phyloP scores from a whole-genome alignment of 2,797 vertebrate species.

The Centroberyx gerrardi region DNA sequence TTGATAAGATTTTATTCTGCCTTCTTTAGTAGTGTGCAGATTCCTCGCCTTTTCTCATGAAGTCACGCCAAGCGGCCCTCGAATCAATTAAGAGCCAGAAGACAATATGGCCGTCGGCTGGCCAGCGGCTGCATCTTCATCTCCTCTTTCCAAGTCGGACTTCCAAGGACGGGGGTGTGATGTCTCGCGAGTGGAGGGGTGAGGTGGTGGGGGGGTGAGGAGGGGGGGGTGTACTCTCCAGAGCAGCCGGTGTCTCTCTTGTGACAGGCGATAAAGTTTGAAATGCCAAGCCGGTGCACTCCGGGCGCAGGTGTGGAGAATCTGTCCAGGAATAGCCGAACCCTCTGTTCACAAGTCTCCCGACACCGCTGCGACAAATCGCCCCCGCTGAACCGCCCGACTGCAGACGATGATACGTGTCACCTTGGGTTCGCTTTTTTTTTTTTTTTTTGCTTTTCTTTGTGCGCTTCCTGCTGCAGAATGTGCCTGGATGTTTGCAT shows the following conservation, averaged over 20 bases:
- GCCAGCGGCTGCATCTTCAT: slow-evolving; percentile 31
- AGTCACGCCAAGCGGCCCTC: slow-evolving; percentile 6
- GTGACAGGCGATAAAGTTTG: slow-evolving; percentile 81
- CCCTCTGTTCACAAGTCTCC: slow-evolving; percentile 73
- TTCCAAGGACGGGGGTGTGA: slow-evolving; percentile 52
- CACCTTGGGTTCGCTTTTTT: slow-evolving; percentile 55
- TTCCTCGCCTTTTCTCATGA: too few relatives aligned
- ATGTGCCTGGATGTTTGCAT: slow-evolving; percentile 14
- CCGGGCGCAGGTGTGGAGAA: slow-evolving; percentile 71
- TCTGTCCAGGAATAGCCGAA: slow-evolving; percentile 70
- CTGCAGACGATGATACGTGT: slow-evolving; percentile 52
- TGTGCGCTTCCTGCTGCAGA: slow-evolving; percentile 7
- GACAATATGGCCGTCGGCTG: slow-evolving; percentile 44
- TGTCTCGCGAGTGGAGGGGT: slow-evolving; percentile 17
- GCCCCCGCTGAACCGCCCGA: slow-evolving; percentile 22
- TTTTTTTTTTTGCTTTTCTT: not conserved
- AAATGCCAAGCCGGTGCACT: slow-evolving; percentile 69
- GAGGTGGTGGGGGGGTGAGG: not conserved
- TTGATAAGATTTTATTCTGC: too few relatives aligned
- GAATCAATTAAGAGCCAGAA: slow-evolving; percentile 40
- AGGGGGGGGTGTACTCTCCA: slow-evolving; percentile 40
- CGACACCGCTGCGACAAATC: slow-evolving; percentile 51
- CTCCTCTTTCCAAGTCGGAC: slow-evolving; percentile 48
- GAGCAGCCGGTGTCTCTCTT: slow-evolving; percentile 60
- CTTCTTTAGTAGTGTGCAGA: too few relatives aligned